Evolutionary conservation across 2,888 invertebrate species (phyloP).

Genomic region (Deladenus siricidicola): DNA sequence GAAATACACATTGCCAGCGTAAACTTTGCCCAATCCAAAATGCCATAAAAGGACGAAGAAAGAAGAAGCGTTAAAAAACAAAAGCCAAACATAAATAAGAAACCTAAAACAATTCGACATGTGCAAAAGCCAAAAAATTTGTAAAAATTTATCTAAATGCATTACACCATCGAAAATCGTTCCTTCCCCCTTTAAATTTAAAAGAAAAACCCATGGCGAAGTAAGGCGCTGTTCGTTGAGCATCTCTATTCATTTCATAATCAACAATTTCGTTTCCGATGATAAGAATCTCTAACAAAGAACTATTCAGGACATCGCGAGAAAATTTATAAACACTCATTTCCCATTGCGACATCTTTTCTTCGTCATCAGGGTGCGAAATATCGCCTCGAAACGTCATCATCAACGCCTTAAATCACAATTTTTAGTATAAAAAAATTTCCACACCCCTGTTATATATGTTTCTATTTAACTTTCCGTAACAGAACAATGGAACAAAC

Average conservation of each 20-base stretch:
- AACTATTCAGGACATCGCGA: conserved; percentile 13
- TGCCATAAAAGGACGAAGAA: conserved; percentile 29
- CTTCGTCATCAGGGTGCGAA: conserved; percentile 22
- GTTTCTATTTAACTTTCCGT: neutral
- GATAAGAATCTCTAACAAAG: conserved; percentile 33
- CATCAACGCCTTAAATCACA: conserved; percentile 27
- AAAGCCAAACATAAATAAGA: conserved; percentile 32
- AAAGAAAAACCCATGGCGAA: conserved; percentile 41
- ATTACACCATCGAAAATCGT: no score
- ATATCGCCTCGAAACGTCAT: conserved; percentile 33
- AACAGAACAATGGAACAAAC: conserved; percentile 14
- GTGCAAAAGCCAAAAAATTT: conserved; percentile 8
- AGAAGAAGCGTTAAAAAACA: conserved; percentile 28
- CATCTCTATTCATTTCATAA: conserved; percentile 51
- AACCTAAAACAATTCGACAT: conserved; percentile 20
- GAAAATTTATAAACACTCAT: conserved; percentile 37
- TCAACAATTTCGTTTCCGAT: conserved; percentile 52
- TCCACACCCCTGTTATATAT: neutral
- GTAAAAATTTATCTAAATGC: conserved; percentile 16
- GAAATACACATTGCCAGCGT: conserved; percentile 36
- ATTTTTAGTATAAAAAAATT: neutral
- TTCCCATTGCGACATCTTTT: conserved; percentile 22
- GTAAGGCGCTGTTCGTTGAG: conserved; percentile 44
- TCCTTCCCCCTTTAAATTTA: no score
- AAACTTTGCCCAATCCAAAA: conserved; percentile 25